Conservation (phyloP, 2,888 invertebrate species). For the Loripinus fragilis region DNA sequence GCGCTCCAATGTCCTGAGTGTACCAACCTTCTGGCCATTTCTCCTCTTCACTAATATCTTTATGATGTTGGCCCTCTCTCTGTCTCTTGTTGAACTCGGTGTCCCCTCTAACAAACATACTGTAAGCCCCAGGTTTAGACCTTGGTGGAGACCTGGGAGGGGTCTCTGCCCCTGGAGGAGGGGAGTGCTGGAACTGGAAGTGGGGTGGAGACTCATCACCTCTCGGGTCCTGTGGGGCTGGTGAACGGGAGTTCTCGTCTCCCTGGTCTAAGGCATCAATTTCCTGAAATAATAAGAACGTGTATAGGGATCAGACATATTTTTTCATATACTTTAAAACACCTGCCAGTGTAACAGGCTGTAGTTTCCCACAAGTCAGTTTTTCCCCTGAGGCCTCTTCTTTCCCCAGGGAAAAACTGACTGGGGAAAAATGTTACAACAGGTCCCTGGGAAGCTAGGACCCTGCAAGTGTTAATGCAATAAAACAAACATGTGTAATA, state of each 20-base stretch:
- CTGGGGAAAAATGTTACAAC: too few species aligned
- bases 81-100: slow-evolving; percentile 62
- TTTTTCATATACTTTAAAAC: too few species aligned
- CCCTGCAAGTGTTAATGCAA: too few species aligned
- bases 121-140: slow-evolving; percentile 47
- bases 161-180: slow-evolving; percentile 24
- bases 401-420: too few species aligned
- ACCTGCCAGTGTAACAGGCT: too few species aligned
- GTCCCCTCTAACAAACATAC: slow-evolving; percentile 77
- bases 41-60: slow-evolving; percentile 43
- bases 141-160: slow-evolving; percentile 35
- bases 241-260: slow-evolving; percentile 21
- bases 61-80: slow-evolving; percentile 21
- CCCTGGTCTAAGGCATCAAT: slow-evolving; percentile 66
- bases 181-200: slow-evolving; percentile 18
- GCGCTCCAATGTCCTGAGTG: too few species aligned
- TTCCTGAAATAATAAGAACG: slow-evolving; percentile 56
- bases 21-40: slow-evolving; percentile 75
- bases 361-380: too few species aligned
- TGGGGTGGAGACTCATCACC: background rate
- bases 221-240: background rate
- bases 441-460: too few species aligned
- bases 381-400: too few species aligned
- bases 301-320: too few species aligned
- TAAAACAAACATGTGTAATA: too few species aligned